These are phyloP conservation scores for Cyanoderma ruficeps DNA, from an alignment of 2,113 vertebrate species.

Conservation along the genomic window DNA sequence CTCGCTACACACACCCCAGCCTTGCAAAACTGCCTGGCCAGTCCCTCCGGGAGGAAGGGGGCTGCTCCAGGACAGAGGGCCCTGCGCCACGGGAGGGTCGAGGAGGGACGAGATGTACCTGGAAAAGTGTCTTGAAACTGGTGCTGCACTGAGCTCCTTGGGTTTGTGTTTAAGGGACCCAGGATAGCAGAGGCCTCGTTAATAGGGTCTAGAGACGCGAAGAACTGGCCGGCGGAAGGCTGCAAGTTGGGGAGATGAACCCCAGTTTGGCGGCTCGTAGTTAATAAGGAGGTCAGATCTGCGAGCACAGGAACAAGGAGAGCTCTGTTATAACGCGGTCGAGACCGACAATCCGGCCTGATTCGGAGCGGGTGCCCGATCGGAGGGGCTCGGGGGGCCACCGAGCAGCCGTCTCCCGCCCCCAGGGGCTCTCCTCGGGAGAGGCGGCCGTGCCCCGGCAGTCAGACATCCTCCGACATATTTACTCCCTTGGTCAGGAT, in stretches of 20 bases:
- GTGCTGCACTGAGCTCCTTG: constrained; percentile 94
- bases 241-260: constrained; percentile 87
- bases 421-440: background rate
- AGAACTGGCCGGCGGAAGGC: constrained; percentile 90
- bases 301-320: constrained; percentile 70
- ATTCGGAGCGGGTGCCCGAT: background rate
- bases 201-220: constrained; percentile 94
- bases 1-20: background rate
- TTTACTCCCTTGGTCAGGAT: background rate
- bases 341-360: background rate
- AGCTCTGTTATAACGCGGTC: constrained; percentile 58
- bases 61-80: background rate
- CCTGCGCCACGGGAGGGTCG: background rate
- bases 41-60: background rate
- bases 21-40: background rate
- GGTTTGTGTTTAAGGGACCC: constrained; percentile 88
- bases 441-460: background rate
- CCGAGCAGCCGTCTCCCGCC: background rate
- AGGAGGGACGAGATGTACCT: constrained; percentile 79
- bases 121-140: constrained; percentile 99
- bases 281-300: constrained; percentile 98
- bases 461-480: background rate
- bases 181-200: constrained; percentile 91
- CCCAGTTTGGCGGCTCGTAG: constrained; percentile 87
- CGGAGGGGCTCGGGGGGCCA: background rate